A percentile compares a stretch with the other conserved stretches of the same genome.
Evolutionary conservation across 2,888 invertebrate species (phyloP).

Genomic region (Antheraea yamamai): DNA sequence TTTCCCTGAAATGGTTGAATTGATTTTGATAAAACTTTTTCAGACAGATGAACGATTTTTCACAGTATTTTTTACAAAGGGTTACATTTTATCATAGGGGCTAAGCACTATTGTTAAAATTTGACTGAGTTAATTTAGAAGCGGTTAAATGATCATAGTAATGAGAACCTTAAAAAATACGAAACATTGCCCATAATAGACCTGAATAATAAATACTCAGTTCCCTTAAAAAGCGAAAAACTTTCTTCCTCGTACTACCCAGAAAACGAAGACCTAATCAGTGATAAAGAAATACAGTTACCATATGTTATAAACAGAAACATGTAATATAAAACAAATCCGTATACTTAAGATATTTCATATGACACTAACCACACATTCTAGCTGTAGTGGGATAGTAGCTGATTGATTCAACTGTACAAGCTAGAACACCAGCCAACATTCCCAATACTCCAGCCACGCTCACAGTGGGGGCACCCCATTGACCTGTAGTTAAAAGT

Average conservation of each 20-base stretch:
- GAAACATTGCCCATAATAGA: too few species aligned
- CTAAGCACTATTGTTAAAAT: too few species aligned
- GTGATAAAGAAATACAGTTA: background rate
- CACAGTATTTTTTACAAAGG: too few species aligned
- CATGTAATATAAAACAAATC: background rate
- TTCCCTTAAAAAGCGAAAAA: too few species aligned
- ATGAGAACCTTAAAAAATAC: too few species aligned
- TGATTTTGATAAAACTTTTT: too few species aligned
- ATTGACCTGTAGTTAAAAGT: slow-evolving; percentile 82
- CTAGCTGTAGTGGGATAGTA: slow-evolving; percentile 95
- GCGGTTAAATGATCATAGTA: too few species aligned
- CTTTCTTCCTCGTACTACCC: background rate
- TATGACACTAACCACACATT: slow-evolving; percentile 84
- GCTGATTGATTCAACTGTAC: slow-evolving; percentile 91
- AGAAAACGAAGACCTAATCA: background rate
- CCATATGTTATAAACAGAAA: background rate
- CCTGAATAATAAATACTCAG: too few species aligned
- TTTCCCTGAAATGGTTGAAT: too few species aligned
- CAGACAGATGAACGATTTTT: too few species aligned
- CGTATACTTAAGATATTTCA: background rate
- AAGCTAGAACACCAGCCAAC: slow-evolving; percentile 89
- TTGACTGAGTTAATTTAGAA: too few species aligned
- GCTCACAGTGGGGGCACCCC: slow-evolving; percentile 88
- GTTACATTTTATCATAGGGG: too few species aligned
- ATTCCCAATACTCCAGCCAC: slow-evolving; percentile 88